phyloP scores from a whole-genome alignment of 1,140 invertebrate genomes.

The Trichoplusia ni region DNA sequence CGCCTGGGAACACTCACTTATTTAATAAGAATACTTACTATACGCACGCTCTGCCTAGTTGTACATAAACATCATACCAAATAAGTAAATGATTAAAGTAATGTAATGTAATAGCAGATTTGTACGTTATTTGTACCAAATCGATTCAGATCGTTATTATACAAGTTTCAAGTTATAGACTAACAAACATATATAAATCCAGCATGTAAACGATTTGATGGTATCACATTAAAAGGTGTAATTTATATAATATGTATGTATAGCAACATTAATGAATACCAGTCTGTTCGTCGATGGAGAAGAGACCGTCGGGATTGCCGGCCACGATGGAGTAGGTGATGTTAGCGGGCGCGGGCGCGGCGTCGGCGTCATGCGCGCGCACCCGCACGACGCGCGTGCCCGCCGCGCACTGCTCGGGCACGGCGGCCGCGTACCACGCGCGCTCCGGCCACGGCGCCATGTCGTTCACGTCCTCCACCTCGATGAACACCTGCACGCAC shows the following conservation, averaged over 20 bases:
- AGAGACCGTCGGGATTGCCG: slow-evolving; percentile 95
- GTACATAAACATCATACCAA: no score
- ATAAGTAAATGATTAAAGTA: no score
- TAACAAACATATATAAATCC: no score
- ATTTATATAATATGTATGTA: no score
- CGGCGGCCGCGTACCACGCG: slow-evolving; percentile 92
- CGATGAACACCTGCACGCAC: slow-evolving; percentile 94
- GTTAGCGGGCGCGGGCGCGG: slow-evolving; percentile 85
- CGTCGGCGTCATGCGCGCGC: slow-evolving; percentile 90
- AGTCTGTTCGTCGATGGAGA: slow-evolving; percentile 91
- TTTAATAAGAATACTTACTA: not conserved
- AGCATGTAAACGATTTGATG: not conserved
- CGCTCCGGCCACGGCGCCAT: slow-evolving; percentile 93
- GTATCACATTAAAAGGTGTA: no score
- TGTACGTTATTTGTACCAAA: no score
- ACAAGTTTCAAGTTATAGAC: no score
- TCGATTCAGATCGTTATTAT: no score
- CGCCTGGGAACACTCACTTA: slow-evolving; percentile 80
- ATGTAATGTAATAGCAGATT: no score
- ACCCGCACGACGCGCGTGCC: slow-evolving; percentile 89
- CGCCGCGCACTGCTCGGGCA: slow-evolving; percentile 91
- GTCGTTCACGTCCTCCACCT: slow-evolving; percentile 96
- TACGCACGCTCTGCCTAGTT: not conserved
- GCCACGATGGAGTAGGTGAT: slow-evolving; percentile 92
- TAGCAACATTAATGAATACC: slow-evolving; percentile 83